Conservation (phyloP, 2,797 vertebrate species). For the Crocidura indochinensis region DNA sequence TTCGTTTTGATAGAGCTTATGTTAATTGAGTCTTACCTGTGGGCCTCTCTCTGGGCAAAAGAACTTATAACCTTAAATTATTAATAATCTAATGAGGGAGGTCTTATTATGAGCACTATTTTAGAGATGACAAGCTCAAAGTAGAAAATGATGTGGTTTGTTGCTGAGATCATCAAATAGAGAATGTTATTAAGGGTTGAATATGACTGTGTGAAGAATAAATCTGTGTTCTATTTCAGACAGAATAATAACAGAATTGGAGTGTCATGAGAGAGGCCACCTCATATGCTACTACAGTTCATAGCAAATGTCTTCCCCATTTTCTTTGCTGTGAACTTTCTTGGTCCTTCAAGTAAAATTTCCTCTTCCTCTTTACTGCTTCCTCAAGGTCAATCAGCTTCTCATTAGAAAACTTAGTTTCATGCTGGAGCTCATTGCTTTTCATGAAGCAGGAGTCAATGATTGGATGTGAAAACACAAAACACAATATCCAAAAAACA, state of each 20-base stretch:
- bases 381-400: background rate
- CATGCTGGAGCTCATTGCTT: background rate
- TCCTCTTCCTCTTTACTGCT: background rate
- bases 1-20: conserved; percentile 19
- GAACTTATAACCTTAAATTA: background rate
- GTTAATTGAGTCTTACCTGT: conserved; percentile 36
- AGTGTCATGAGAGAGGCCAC: background rate
- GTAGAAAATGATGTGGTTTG: background rate
- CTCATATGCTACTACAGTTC: background rate
- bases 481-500: background rate
- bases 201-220: background rate
- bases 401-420: background rate
- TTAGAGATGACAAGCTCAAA: conserved; percentile 9
- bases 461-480: background rate
- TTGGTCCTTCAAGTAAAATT: background rate
- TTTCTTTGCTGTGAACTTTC: background rate
- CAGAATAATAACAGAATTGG: background rate
- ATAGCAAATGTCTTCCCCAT: background rate
- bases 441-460: background rate
- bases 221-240: background rate
- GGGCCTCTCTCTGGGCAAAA: background rate
- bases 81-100: background rate
- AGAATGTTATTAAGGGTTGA: background rate
- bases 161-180: background rate
- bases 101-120: background rate